Evolutionary conservation across 2,888 invertebrate genomes (phyloP).

Genomic region (Neoascia interrupta): DNA sequence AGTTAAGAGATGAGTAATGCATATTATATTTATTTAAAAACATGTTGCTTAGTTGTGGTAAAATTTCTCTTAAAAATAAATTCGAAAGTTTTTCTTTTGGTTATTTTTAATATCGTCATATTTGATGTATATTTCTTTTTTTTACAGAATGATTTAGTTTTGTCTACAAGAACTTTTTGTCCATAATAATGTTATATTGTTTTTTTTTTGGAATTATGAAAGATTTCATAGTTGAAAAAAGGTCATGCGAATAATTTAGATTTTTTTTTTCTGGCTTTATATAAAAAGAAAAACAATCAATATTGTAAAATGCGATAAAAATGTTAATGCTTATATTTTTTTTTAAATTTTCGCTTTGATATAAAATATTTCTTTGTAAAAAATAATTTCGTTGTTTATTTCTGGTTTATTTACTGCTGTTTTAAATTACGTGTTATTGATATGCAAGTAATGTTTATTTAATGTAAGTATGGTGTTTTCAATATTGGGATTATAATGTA

Average conservation of each 20-base stretch:
- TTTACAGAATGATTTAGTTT: slow-evolving; percentile 34
- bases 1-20: slow-evolving; percentile 48
- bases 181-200: neutral
- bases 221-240: neutral
- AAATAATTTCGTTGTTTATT: slow-evolving; percentile 70
- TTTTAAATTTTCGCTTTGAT: slow-evolving; percentile 25
- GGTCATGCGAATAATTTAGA: slow-evolving; percentile 18
- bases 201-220: slow-evolving; percentile 1
- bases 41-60: slow-evolving; percentile 42
- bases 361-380: slow-evolving; percentile 65
- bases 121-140: slow-evolving; percentile 9
- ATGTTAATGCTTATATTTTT: slow-evolving; percentile 25
- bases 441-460: slow-evolving; percentile 39
- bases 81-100: slow-evolving; percentile 56
- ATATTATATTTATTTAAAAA: slow-evolving; percentile 41
- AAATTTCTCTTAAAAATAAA: slow-evolving; percentile 66
- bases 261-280: neutral
- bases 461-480: slow-evolving; percentile 20
- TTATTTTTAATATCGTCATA: slow-evolving; percentile 52
- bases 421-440: slow-evolving; percentile 48
- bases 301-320: slow-evolving; percentile 29
- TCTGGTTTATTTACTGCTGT: slow-evolving; percentile 62
- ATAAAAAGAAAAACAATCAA: slow-evolving; percentile 15
- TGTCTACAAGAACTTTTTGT: slow-evolving; percentile 16
- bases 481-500: too few species aligned